phyloP scores from a whole-genome alignment of 2,797 vertebrate species.

The Florisuga fusca region DNA sequence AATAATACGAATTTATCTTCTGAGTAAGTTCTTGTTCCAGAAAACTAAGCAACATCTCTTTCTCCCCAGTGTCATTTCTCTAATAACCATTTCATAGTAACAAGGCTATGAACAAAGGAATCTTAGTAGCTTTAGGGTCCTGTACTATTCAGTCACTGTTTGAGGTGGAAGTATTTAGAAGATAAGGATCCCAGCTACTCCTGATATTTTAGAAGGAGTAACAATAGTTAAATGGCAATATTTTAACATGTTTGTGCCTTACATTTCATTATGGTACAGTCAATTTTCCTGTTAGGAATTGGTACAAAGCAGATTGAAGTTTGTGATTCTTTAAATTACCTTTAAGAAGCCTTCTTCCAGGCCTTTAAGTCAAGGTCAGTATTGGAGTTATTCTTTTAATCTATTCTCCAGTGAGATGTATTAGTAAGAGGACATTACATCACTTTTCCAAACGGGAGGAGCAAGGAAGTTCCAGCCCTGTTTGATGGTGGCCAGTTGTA shows the following conservation, averaged over 20 bases:
- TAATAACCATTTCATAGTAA: constrained; percentile 50
- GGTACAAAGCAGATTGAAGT: constrained; percentile 10
- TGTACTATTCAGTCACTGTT: neutral
- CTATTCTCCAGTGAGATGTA: neutral
- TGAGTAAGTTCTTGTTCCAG: constrained; percentile 41
- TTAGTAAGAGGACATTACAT: neutral
- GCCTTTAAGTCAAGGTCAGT: neutral
- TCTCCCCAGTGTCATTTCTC: constrained; percentile 11
- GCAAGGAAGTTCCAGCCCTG: neutral
- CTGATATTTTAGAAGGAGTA: neutral
- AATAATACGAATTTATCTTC: constrained; percentile 40
- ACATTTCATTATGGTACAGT: neutral
- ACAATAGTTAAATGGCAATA: constrained; percentile 5
- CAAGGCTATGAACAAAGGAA: constrained; percentile 19
- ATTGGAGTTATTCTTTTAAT: neutral
- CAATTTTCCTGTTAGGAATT: neutral
- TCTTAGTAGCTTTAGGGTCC: constrained; percentile 27
- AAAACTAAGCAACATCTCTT: constrained; percentile 43
- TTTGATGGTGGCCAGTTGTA: neutral
- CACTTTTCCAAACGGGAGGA: neutral
- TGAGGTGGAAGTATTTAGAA: constrained; percentile 16
- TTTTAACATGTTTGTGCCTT: neutral
- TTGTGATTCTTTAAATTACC: neutral
- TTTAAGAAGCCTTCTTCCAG: neutral
- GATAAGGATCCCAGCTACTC: neutral